Evolutionary conservation across 2,888 invertebrate species (phyloP).

Genomic region (Pseudoips prasinana): DNA sequence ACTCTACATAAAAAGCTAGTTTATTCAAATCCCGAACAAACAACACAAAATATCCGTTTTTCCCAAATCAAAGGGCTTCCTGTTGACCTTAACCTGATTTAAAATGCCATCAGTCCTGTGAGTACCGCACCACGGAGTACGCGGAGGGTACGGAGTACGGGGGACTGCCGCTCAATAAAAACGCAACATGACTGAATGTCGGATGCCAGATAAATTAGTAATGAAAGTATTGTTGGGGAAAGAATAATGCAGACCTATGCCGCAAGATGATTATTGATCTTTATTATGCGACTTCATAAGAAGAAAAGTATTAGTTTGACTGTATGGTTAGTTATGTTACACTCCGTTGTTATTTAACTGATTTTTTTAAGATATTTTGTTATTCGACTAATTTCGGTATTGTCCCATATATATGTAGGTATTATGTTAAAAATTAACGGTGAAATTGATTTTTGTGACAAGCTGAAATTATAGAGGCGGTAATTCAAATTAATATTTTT

Average conservation of each 20-base stretch:
- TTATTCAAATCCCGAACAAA: no score
- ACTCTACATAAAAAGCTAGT: no score
- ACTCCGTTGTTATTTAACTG: background rate
- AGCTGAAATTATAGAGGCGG: no score
- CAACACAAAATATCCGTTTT: constrained; percentile 10
- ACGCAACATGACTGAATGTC: constrained; percentile 67
- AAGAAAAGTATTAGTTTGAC: background rate
- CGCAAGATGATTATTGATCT: background rate
- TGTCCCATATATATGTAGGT: no score
- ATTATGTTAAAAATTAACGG: no score
- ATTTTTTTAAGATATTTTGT: background rate
- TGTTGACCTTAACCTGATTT: constrained; percentile 78
- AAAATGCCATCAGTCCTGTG: constrained; percentile 69
- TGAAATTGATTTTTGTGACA: no score
- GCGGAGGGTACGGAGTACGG: constrained; percentile 4
- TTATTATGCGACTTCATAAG: background rate
- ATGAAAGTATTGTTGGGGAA: constrained; percentile 71
- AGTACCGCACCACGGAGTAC: constrained; percentile 16
- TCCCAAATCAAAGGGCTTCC: constrained; percentile 23
- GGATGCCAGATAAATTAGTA: constrained; percentile 70
- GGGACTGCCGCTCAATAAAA: constrained; percentile 49
- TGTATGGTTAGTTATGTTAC: background rate
- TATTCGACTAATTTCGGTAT: background rate
- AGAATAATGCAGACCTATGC: constrained; percentile 48
- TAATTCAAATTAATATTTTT: no score